Evolutionary conservation across 92 coral and sea anemone genomes (phyloP), one percentile per base, ranked within the genome.

Genomic region (Epizoanthus stellaris): DNA sequence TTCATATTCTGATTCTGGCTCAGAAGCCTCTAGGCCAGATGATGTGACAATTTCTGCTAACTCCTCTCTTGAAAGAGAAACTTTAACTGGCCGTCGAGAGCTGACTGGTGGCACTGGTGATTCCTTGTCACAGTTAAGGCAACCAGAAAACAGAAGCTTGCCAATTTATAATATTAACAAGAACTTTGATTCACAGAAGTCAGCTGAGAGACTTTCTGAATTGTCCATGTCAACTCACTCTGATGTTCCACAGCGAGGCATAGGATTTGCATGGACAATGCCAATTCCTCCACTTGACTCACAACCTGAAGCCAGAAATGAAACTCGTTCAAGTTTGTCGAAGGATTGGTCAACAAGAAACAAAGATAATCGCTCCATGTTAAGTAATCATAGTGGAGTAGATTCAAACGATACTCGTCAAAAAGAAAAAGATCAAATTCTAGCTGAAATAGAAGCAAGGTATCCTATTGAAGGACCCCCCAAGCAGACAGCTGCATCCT

Each of bases 1-100:
- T 10, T 93, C 82, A 6, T 87, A 81, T 70, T 87, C 80, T 7
- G 84, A 76, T 52, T 85, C 79, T 15, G 84, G 84, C 36, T 80
- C 87, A 61, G 89, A 85, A n/a, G 30, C 71, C n/a, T 79, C 72
- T 16, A 79, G 67, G 65, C 83, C 47, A 64, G 83, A 79, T 63
- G 83, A 62, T 20, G 14, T 63, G 21, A 52, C 6, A 6, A 58
- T 20, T 42, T 79, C 72, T 62, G 60, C 20, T n/a, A 67, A 10
- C 52, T 23, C 57, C 1, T 79, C 72, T 15, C 23, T 16, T 6
- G 67, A 63, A 8, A 43, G 72, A 13, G 58, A 43, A 58, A 13
- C 25, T 8, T 17, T 63, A 30, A 79, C 43, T 63, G 72, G 83
- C 25, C 30, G 2, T 5, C 67, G 8, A 79, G 83, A 63, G 8